phyloP scores from a whole-genome alignment of 2,797 vertebrate genomes.

The Lepidocolaptes lacrymiger region DNA sequence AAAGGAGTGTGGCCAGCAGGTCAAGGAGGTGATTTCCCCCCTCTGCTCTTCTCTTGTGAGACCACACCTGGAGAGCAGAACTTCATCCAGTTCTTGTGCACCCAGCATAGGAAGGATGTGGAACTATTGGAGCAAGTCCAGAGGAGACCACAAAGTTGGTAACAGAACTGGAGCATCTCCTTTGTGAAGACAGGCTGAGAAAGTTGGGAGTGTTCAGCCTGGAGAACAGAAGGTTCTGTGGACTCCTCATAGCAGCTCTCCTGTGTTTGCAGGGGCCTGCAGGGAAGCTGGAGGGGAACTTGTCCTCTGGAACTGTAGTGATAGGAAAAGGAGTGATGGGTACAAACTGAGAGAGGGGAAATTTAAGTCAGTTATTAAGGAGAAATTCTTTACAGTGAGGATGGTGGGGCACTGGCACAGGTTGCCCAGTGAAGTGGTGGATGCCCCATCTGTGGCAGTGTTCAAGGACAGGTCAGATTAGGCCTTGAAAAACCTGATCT shows the following conservation, averaged over 20 bases:
- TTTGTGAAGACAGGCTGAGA: not conserved
- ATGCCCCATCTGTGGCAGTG: not conserved
- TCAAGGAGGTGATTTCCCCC: rapidly evolving
- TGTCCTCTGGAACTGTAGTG: not conserved
- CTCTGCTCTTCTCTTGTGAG: not conserved
- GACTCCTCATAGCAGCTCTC: not conserved
- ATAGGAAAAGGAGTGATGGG: not conserved
- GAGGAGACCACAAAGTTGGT: not conserved
- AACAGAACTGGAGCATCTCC: not conserved
- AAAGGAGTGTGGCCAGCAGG: not conserved
- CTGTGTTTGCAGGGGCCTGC: not conserved
- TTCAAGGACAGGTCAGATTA: not conserved
- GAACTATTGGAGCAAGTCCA: not conserved
- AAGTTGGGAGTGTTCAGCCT: not conserved
- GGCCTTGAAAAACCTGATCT: not conserved
- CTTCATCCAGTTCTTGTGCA: too few relatives aligned
- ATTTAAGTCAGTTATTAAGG: not conserved
- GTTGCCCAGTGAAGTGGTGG: not conserved
- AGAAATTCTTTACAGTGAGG: not conserved
- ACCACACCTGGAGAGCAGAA: not conserved
- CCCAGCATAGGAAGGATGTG: not conserved
- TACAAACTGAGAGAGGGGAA: not conserved
- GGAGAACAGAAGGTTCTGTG: not conserved
- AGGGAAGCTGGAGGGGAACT: not conserved
- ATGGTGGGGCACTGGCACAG: too few relatives aligned